These are phyloP conservation scores for Notospermus geniculatus DNA, from an alignment of 1,140 invertebrate genomes.

Conservation along the genomic window DNA sequence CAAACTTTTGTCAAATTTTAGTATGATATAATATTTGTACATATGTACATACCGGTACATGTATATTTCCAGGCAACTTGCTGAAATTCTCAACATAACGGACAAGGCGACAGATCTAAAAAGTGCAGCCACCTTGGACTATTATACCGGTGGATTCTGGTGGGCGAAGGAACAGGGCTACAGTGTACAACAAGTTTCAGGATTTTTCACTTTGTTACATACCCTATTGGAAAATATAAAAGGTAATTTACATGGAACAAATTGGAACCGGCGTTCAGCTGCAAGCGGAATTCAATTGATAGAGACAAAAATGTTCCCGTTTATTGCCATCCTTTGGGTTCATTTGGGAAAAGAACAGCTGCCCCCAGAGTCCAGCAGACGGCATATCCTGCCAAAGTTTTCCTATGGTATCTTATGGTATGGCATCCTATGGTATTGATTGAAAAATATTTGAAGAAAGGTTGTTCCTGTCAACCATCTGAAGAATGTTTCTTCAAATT, in stretches of 20 bases:
- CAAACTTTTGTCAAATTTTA: no score
- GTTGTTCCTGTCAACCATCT: no score
- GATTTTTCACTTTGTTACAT: constrained; percentile 46
- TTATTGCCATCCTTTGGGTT: not conserved
- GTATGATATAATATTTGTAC: no score
- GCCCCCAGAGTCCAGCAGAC: not conserved
- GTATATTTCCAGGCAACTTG: constrained; percentile 32
- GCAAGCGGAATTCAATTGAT: no score
- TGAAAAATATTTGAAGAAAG: no score
- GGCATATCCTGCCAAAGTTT: no score
- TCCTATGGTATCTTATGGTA: no score
- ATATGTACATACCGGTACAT: no score
- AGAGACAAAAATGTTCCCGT: not conserved
- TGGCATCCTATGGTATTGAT: no score
- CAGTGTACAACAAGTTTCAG: constrained; percentile 40
- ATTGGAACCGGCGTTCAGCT: no score
- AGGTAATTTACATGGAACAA: no score
- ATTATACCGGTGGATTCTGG: constrained; percentile 43
- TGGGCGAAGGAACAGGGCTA: constrained; percentile 47
- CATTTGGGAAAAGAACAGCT: not conserved
- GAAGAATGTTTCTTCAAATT: no score
- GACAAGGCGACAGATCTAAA: constrained; percentile 36
- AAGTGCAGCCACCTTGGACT: constrained; percentile 46
- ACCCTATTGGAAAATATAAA: constrained; percentile 46
- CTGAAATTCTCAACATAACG: constrained; percentile 36